These are phyloP conservation scores for Melinaea menophilus DNA, from an alignment of 2,888 invertebrate species.

Conservation along the genomic window DNA sequence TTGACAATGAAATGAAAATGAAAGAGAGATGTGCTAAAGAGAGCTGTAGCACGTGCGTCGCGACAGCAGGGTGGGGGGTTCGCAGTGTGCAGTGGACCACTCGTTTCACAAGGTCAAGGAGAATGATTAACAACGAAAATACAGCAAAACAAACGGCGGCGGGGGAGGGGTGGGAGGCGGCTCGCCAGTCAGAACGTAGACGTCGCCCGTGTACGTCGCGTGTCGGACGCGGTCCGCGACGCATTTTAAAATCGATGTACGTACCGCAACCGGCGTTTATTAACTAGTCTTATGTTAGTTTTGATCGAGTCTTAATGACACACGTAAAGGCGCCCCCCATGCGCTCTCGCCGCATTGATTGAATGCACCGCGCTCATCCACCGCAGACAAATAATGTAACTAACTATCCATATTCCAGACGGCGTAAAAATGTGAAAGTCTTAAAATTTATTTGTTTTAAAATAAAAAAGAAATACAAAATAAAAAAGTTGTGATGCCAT, in stretches of 20 bases:
- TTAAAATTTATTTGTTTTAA: constrained; percentile 13
- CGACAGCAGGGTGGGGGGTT: constrained; percentile 68
- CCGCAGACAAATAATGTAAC: constrained; percentile 21
- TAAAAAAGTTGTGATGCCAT: background rate
- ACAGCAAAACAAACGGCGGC: constrained; percentile 73
- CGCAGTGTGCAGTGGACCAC: constrained; percentile 77
- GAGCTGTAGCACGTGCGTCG: constrained; percentile 59
- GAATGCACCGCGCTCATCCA: constrained; percentile 45
- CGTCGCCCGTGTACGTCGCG: constrained; percentile 70
- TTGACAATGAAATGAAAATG: constrained; percentile 18
- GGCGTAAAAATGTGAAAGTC: constrained; percentile 18
- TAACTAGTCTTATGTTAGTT: constrained; percentile 58
- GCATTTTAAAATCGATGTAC: constrained; percentile 74
- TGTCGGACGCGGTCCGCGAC: constrained; percentile 65
- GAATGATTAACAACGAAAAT: constrained; percentile 79
- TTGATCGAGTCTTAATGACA: constrained; percentile 51
- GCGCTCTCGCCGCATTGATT: constrained; percentile 51
- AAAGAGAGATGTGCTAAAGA: constrained; percentile 36
- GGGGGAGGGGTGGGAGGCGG: constrained; percentile 66
- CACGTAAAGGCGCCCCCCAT: constrained; percentile 51
- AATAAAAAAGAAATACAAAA: background rate
- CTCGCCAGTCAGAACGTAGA: constrained; percentile 71
- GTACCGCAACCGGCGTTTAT: constrained; percentile 67
- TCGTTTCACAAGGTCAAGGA: constrained; percentile 78
- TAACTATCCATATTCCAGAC: constrained; percentile 13